Evolutionary conservation across 2,797 vertebrate species (phyloP), one percentile per base, ranked within the genome.

Genomic region (Peromyscus eremicus): DNA sequence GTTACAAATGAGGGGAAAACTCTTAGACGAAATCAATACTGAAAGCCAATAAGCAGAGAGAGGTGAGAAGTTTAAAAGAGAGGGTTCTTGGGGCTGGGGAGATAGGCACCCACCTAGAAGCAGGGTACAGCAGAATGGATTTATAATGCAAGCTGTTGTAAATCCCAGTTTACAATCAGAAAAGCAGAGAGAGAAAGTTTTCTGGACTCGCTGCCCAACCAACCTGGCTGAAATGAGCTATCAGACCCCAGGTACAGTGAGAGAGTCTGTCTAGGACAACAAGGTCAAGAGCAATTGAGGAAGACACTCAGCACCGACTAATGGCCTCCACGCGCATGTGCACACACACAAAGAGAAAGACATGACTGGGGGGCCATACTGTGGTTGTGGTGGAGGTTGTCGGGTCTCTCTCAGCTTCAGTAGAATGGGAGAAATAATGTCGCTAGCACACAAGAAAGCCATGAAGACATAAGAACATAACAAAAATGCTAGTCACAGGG

Each of bases 371-470:
- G 43, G 90, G 23, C 79, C 11, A 13, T 17, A 43, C n/a, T 55
- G n/a, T 37, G 71, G 55, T 29, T 23, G 17, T 25, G 34, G 23
- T 12, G 29, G 46, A 17, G 57, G 14, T 64, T 23, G 19, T 55
- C 11, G 55, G 80, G 43, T 94, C 32, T 96, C 90, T 79, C 57
- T 79, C n/a, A n/a, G 79, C 55, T 80, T 93, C n/a, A 27, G 16
- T 25, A 55, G 89, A 94, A 86, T 34, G 52, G 25, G 12, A 89
- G 91, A 71, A 77, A 68, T 79, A 62, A 73, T 19, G 70, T 49
- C 62, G 7, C 32, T 73, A 68, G 5, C 7, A 29, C 32, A 71
- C n/a, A 66, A 17, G 27, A 73, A 32, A 32, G 10, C 91, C 77
- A 62, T 81, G 37, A 95, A 89, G 40, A 82, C 40, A 40, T 81